phyloP scores from a whole-genome alignment of 2,888 invertebrate genomes.

The Allolobophora icterica region DNA sequence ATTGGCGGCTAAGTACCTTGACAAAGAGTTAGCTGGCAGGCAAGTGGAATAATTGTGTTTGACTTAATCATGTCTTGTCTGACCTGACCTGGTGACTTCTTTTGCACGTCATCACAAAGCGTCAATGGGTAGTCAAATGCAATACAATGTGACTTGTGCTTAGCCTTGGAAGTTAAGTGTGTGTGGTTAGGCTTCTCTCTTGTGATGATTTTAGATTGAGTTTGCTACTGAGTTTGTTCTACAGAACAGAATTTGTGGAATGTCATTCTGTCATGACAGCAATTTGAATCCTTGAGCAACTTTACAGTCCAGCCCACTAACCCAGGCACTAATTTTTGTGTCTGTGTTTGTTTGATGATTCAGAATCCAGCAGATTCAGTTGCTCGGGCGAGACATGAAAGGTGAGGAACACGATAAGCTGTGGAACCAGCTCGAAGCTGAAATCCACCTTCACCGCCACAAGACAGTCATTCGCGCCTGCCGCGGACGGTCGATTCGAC shows the following conservation, averaged over 20 bases:
- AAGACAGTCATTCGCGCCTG: slow-evolving; percentile 63
- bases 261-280: neutral
- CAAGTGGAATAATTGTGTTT: slow-evolving; percentile 49
- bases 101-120: neutral
- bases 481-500: slow-evolving; percentile 62
- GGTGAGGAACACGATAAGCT: slow-evolving; percentile 80
- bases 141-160: neutral
- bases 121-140: neutral
- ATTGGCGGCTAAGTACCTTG: slow-evolving; percentile 83
- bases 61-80: neutral
- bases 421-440: slow-evolving; percentile 83
- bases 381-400: slow-evolving; percentile 80
- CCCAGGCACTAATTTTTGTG: neutral
- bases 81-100: neutral
- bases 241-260: neutral
- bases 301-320: neutral
- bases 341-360: neutral
- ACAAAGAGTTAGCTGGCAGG: slow-evolving; percentile 80
- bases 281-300: neutral
- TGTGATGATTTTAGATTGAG: neutral
- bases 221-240: neutral
- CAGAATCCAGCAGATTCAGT: slow-evolving; percentile 83
- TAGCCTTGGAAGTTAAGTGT: neutral
- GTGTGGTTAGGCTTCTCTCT: neutral
- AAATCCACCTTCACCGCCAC: slow-evolving; percentile 79